Base-by-base conservation (phyloP, 2,888 invertebrate species). In the Drosophila histrio region DNA sequence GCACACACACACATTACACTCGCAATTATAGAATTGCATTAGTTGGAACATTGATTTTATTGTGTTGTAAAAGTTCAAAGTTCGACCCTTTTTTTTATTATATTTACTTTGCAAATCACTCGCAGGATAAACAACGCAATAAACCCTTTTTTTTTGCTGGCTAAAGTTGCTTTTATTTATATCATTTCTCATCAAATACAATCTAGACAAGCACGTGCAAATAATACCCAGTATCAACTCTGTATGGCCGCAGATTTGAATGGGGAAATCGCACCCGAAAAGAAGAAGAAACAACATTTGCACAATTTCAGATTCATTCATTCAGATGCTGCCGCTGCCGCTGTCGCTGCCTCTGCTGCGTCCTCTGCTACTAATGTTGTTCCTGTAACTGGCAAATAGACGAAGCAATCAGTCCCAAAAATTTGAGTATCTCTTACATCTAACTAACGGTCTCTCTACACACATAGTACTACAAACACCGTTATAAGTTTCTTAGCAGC, bases 201-300 rank as follows among this genome's bases (percentile, higher is more conserved):
- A 72, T 77, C 52, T 53, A 38, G 28, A 56, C 54, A 34, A 76
- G 72, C 79, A 76, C 79, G 76, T 76, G 76, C 79, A 76, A 76
- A 76, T 76, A 79, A 76, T 79, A 79, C 79, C 64, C n/a, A n/a
- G n/a, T 76, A 79, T 76, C 71, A 75, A 53, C 53, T 50, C 53
- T 43, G 30, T 41, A 49, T 50, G 30, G 63, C 44, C 69, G 54
- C 60, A 78, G 65, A 76, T 72, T 72, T 65, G 36, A 43, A 59
- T 72, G 49, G 19, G 15, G 26, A 13, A 28, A 54, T 59, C 69
- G 49, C 68, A 73, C 54, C 58, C 77, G 41, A 54, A 43, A 34
- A 32, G n/a, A 52, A 49, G 38, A 30, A 36, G 36, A 5, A 50
- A 56, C 54, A 77, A 77, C 74, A 67, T 52, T 50, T 60, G 44